These are phyloP conservation scores for Dione juno DNA, from an alignment of 2,888 invertebrate genomes.

Conservation along the genomic window DNA sequence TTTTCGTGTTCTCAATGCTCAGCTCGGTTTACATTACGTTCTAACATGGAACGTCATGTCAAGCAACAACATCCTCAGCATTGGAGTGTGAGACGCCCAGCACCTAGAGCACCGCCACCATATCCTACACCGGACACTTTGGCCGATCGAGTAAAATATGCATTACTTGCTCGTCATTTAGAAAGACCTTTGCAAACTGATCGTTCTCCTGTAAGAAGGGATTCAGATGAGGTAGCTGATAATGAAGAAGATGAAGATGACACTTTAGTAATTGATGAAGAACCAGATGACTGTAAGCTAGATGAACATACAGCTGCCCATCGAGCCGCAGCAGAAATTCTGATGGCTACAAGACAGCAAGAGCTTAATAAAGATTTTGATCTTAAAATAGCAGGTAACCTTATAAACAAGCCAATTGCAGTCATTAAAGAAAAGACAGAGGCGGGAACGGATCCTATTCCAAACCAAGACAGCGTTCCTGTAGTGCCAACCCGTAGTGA, in stretches of 20 bases:
- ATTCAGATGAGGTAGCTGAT: conserved; percentile 84
- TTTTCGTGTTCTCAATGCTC: conserved; percentile 96
- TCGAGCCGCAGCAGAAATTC: conserved; percentile 83
- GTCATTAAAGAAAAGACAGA: conserved; percentile 58
- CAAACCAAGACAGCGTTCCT: conserved; percentile 89
- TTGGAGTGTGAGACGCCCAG: conserved; percentile 90
- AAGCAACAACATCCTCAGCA: conserved; percentile 96
- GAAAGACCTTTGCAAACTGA: conserved; percentile 83
- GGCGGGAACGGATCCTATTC: conserved; percentile 72
- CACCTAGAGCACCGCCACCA: conserved; percentile 73
- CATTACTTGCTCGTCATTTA: conserved; percentile 90
- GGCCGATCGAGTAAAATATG: conserved; percentile 85
- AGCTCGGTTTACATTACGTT: conserved; percentile 94
- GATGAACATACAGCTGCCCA: conserved; percentile 78
- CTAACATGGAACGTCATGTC: conserved; percentile 97
- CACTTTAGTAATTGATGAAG: conserved; percentile 87
- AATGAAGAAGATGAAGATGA: conserved; percentile 88
- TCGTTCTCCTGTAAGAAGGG: conserved; percentile 69
- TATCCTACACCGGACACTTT: conserved; percentile 65
- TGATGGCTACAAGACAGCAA: conserved; percentile 78
- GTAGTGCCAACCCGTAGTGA: conserved; percentile 79
- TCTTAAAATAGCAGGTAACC: conserved; percentile 81
- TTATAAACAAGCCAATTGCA: conserved; percentile 80
- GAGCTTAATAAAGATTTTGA: conserved; percentile 79
- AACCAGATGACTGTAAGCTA: conserved; percentile 67